Conservation (phyloP, 2,797 vertebrate species). For the Cirrhinus mrigala region DNA sequence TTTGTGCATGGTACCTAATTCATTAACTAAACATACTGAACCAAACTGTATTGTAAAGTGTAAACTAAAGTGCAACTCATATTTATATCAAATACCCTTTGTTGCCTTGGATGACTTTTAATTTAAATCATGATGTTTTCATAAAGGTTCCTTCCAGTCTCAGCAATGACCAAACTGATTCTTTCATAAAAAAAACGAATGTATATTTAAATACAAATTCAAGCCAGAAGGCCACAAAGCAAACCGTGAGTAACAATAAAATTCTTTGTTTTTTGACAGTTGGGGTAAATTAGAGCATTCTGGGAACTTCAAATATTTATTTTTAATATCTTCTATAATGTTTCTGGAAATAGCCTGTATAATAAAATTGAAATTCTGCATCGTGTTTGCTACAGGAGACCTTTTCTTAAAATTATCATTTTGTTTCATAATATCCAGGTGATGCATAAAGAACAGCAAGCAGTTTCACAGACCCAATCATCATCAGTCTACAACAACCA, state of each 20-base stretch:
- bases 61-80: background rate
- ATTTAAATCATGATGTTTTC: background rate
- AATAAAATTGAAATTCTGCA: background rate
- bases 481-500: fast-evolving
- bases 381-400: background rate
- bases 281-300: background rate
- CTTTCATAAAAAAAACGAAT: fast-evolving
- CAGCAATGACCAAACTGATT: background rate
- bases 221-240: background rate
- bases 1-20: background rate
- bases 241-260: background rate
- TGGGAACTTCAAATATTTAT: background rate
- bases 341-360: background rate
- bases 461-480: background rate
- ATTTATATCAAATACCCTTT: background rate
- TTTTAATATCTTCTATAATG: background rate
- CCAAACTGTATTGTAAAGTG: background rate
- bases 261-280: background rate
- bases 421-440: background rate
- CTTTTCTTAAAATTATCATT: background rate
- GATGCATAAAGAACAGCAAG: background rate
- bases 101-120: background rate
- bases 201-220: background rate
- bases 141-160: background rate
- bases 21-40: too few relatives aligned